Evolutionary conservation across 2,113 vertebrate genomes (phyloP), one percentile per base, ranked within the genome.

Genomic region (Xiphophorus maculatus): DNA sequence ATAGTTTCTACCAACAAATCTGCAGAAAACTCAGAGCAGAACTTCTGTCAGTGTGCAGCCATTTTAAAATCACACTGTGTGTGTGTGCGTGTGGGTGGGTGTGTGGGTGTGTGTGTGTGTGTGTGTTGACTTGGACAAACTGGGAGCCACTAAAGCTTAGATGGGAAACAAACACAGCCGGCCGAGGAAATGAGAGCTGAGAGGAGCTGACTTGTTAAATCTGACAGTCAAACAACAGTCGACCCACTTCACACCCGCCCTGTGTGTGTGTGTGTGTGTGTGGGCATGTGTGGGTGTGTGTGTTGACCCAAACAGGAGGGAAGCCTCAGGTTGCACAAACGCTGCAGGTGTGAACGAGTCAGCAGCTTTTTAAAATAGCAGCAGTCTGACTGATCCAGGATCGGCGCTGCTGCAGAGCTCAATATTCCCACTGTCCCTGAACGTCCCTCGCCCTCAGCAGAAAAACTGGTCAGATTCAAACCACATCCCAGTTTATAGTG

Each of bases 171-270:
- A 84, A 85, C 28, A 84, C 73, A 76, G 73, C 71, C 12, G 69
- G 66, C 58, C 3, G 5, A 68, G 86, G 87, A 83, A 87, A 90
- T 62, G 84, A 84, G 69, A 82, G 6, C 5, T 17, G 73, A 73
- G 74, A 76, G 76, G 74, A 71, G 9, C 58, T 30, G 78, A 85
- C 60, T 54, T 85, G 91, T 87, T 82, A 90, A 87, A 92, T 93
- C 74, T 94, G 74, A 80, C 92, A 91, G 80, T 79, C 87, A 92
- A 90, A 93, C 89, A 80, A 64, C 76, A 89, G 6, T 78, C 33
- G 76, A 25, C 35, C 63, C 9, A 73, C 80, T 85, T 88, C 76
- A 79, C 88, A 86, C 78, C 37, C 5, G 28, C 14, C 42, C 25
- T 4, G 4, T 33, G 0, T 17, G n/a, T 32, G n/a, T 66, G 61